Percentiles rank a stretch among this genome's conserved stretches.
Evolutionary conservation across 2,888 invertebrate genomes (phyloP).

Genomic region (Eustalomyia histrio): DNA sequence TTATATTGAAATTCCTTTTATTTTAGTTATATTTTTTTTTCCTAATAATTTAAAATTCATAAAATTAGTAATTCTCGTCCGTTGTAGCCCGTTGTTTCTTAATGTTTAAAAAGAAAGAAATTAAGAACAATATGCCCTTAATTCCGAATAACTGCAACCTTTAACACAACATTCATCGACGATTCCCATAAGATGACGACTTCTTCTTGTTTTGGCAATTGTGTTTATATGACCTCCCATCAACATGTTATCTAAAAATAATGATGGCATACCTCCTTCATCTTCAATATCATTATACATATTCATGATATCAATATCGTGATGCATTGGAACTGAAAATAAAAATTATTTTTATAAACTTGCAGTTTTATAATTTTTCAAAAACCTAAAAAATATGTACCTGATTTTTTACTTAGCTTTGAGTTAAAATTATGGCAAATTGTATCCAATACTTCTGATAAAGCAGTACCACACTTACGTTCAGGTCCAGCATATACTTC

Average conservation of each 20-base stretch:
- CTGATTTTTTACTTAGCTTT: conserved; percentile 41
- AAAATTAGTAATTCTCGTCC: not conserved
- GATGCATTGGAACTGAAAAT: not conserved
- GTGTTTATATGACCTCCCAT: conserved; percentile 27
- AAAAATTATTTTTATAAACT: too few species aligned
- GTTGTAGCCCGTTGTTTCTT: not conserved
- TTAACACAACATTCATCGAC: conserved; percentile 59
- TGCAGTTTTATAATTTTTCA: not conserved
- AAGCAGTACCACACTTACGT: conserved; percentile 30
- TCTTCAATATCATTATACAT: conserved; percentile 43
- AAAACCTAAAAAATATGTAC: not conserved
- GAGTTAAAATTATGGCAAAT: conserved; percentile 34
- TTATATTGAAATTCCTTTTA: too few species aligned
- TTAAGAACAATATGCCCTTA: conserved; percentile 49
- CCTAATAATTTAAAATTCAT: not conserved
- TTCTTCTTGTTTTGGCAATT: conserved; percentile 51
- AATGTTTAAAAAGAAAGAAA: not conserved
- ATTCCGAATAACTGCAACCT: conserved; percentile 42
- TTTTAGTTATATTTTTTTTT: too few species aligned
- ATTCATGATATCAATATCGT: conserved; percentile 34
- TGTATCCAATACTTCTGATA: conserved; percentile 20
- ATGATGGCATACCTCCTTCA: conserved; percentile 25
- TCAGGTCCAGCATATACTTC: conserved; percentile 15
- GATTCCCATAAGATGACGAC: conserved; percentile 47
- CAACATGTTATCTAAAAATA: conserved; percentile 18